Evolutionary conservation across 2,888 invertebrate species (phyloP).

Genomic region (Eupeodes latifasciatus): DNA sequence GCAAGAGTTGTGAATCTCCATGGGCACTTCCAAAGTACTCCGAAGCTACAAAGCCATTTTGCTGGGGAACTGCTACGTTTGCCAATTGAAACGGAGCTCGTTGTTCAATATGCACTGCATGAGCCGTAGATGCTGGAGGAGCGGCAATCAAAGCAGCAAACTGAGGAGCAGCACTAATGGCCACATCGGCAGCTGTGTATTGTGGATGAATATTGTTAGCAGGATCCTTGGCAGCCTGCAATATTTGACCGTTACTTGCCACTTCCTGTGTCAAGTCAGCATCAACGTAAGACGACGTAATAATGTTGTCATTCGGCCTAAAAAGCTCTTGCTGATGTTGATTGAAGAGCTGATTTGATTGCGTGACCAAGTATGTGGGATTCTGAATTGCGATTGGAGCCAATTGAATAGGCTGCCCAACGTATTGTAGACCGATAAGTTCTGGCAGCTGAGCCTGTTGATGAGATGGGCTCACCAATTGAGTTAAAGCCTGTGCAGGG

Average conservation of each 20-base stretch:
- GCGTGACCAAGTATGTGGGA: constrained; percentile 83
- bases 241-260: constrained; percentile 83
- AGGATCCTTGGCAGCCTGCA: constrained; percentile 82
- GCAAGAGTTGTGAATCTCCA: constrained; percentile 81
- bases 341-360: constrained; percentile 83
- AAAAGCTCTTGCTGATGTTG: constrained; percentile 84
- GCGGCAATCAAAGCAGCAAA: constrained; percentile 82
- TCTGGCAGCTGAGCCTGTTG: constrained; percentile 85
- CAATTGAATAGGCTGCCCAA: constrained; percentile 81
- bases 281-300: constrained; percentile 80
- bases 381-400: constrained; percentile 82
- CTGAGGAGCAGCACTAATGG: constrained; percentile 78
- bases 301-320: constrained; percentile 85
- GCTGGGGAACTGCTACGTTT: constrained; percentile 79
- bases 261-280: constrained; percentile 82
- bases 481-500: constrained; percentile 81
- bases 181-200: constrained; percentile 77
- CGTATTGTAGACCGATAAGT: constrained; percentile 84
- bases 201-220: constrained; percentile 81
- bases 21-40: constrained; percentile 81
- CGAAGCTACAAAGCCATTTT: constrained; percentile 82
- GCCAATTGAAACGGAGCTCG: constrained; percentile 80
- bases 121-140: constrained; percentile 80
- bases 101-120: constrained; percentile 77
- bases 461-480: constrained; percentile 80